phyloP scores from a whole-genome alignment of 2,797 vertebrate species.

The Pipistrellus pipistrellus region DNA sequence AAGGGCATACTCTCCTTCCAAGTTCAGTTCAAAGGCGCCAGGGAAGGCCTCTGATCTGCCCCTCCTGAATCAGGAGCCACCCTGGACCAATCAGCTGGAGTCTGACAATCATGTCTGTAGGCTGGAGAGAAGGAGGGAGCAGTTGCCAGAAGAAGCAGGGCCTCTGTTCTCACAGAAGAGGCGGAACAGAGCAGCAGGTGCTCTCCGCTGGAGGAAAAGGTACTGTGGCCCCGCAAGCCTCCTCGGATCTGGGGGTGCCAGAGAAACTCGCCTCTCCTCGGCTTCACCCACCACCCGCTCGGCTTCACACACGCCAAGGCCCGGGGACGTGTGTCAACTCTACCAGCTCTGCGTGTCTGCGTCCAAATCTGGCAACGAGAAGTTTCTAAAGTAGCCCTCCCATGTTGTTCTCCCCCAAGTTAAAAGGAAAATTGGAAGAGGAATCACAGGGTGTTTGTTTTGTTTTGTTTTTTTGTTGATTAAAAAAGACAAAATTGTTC shows the following conservation, averaged over 20 bases:
- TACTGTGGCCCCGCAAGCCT: neutral
- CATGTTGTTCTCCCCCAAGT: neutral
- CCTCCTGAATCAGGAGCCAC: neutral
- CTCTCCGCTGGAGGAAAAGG: neutral
- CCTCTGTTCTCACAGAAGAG: neutral
- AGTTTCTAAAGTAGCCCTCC: neutral
- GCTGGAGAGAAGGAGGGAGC: neutral
- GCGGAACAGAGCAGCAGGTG: neutral
- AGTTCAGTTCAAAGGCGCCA: neutral
- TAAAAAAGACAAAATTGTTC: neutral
- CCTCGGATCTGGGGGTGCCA: neutral
- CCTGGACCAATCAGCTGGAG: neutral
- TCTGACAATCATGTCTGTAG: neutral
- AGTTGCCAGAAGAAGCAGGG: neutral
- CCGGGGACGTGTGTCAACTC: neutral
- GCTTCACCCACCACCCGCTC: neutral
- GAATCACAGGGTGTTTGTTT: neutral
- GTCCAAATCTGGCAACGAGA: neutral
- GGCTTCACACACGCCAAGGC: neutral
- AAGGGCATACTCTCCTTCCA: neutral
- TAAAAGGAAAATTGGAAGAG: slow-evolving; percentile 21
- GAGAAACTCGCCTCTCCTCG: neutral
- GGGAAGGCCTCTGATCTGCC: neutral
- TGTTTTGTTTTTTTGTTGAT: neutral
- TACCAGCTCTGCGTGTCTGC: neutral